phyloP scores from a whole-genome alignment of 1,140 invertebrate genomes.

The Temnothorax nylanderi region DNA sequence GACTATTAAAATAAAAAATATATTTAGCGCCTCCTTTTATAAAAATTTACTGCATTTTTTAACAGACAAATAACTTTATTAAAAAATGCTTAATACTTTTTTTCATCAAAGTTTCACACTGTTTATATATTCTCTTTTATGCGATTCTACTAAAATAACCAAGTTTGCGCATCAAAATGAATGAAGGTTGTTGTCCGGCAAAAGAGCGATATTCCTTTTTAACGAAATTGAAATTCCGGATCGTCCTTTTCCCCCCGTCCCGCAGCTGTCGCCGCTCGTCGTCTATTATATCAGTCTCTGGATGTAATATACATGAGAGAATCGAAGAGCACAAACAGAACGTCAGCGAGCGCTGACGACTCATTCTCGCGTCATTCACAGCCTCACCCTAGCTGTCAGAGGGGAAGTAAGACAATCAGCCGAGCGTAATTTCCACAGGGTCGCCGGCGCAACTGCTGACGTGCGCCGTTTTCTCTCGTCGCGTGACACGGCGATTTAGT shows the following conservation, averaged over 20 bases:
- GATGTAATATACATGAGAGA: slow-evolving; percentile 32
- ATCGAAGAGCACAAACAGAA: slow-evolving; percentile 42
- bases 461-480: slow-evolving; percentile 34
- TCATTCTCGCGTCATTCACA: slow-evolving; percentile 29
- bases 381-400: background rate
- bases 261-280: slow-evolving; percentile 16
- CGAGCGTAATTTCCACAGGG: slow-evolving; percentile 43
- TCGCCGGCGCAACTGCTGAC: slow-evolving; percentile 15
- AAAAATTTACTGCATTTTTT: background rate
- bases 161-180: slow-evolving; percentile 1
- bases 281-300: background rate
- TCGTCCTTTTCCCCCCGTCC: background rate
- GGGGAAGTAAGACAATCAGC: slow-evolving; percentile 42
- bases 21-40: background rate
- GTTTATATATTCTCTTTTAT: background rate
- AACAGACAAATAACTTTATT: background rate
- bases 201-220: slow-evolving; percentile 15
- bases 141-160: background rate
- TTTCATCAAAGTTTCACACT: background rate
- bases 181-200: background rate
- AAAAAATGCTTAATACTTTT: background rate
- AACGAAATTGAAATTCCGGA: slow-evolving; percentile 32
- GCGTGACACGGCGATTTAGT: slow-evolving; percentile 55
- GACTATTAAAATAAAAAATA: background rate
- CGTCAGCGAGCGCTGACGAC: slow-evolving; percentile 37